These are phyloP conservation scores for Anhinga rufa DNA, from an alignment of 2,113 vertebrate genomes.

Conservation along the genomic window DNA sequence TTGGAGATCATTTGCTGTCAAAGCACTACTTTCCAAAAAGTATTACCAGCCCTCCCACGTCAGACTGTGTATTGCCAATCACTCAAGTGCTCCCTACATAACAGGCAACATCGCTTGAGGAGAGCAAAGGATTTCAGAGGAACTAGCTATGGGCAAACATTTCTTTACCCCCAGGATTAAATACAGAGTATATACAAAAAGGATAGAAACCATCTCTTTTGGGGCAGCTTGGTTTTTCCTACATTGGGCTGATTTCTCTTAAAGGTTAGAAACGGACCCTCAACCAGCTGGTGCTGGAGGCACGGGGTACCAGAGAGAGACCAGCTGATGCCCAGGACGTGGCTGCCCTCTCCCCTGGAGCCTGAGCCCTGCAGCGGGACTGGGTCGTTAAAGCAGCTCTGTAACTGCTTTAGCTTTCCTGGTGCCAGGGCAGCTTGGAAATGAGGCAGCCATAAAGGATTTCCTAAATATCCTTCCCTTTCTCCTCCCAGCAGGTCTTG, in stretches of 20 bases:
- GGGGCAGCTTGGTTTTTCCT: not conserved
- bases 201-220: not conserved
- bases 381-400: not conserved
- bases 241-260: rapidly evolving
- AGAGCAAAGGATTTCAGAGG: not conserved
- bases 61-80: not conserved
- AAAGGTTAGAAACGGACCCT: not conserved
- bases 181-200: not conserved
- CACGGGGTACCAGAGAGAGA: not conserved
- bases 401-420: not conserved
- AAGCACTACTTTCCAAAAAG: not conserved
- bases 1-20: not conserved
- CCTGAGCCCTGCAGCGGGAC: not conserved
- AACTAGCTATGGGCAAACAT: not conserved
- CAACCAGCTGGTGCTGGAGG: not conserved
- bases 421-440: not conserved
- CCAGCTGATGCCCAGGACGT: not conserved
- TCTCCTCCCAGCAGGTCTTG: not conserved
- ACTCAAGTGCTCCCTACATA: not conserved
- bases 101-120: rapidly evolving
- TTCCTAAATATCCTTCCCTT: not conserved
- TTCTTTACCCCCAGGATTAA: not conserved
- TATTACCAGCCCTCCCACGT: not conserved
- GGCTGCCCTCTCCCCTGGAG: not conserved
- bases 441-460: not conserved